Percentiles rank a stretch among this genome's conserved stretches.
Evolutionary conservation across 2,888 invertebrate species (phyloP).

Genomic region (Plebejus anna): DNA sequence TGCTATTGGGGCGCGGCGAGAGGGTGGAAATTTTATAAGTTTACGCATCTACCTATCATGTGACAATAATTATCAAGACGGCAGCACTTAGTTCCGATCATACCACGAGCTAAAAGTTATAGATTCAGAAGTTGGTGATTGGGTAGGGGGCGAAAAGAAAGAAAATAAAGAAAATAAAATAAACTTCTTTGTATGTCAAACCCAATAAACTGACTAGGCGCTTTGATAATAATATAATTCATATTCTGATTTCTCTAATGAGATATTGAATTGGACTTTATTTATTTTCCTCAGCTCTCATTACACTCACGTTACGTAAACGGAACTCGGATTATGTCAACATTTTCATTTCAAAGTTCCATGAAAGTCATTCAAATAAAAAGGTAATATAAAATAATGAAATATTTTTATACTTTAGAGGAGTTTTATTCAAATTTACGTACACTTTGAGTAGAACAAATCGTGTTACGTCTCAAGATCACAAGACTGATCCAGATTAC

Average conservation of each 20-base stretch:
- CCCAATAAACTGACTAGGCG: not conserved
- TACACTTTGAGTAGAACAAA: constrained; percentile 55
- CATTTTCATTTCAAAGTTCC: not conserved
- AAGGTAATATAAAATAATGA: not conserved
- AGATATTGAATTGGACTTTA: not conserved
- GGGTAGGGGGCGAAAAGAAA: no score
- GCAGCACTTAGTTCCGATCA: no score
- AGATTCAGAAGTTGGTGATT: no score
- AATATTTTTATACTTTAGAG: not conserved
- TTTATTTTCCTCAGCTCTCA: not conserved
- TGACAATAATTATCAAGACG: no score
- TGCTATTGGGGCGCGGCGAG: no score
- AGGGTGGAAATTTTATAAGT: no score
- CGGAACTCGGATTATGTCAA: not conserved
- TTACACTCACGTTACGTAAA: not conserved
- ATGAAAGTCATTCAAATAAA: not conserved
- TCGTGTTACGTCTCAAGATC: constrained; percentile 70
- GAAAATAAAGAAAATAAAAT: no score
- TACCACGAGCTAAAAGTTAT: no score
- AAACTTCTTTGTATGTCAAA: no score
- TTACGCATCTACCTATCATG: no score
- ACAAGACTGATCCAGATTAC: constrained; percentile 70
- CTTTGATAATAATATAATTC: not conserved
- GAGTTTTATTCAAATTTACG: constrained; percentile 22
- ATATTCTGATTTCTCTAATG: not conserved